Base-by-base conservation (phyloP, 92 coral and sea anemone genomes). In the Phenganax subtilis region DNA sequence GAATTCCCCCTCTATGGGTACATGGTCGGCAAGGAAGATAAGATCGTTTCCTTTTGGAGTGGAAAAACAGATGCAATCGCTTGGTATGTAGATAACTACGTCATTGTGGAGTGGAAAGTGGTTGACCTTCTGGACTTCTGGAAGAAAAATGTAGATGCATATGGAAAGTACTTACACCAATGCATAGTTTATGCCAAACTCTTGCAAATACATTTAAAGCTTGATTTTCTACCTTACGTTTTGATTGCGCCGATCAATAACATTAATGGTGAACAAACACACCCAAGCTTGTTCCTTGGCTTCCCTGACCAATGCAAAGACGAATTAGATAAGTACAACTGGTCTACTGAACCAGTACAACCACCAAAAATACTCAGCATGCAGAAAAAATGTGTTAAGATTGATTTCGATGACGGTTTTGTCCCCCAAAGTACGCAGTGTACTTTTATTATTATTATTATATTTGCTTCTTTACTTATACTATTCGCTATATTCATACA, bases 131-230 rank as follows among this genome's bases (percentile, higher is more conserved):
- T 87, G 27, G 51, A 63, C 61, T 76, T 80, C 37, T 84, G 74
- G 78, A 53, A 83, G 37, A 81, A 69, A 4, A 55, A 67, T 1
- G 76, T 28, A 2, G 31, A 61, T 0, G 67, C 77, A 25, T 85
- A 16, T 56, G 87, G 88, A 16, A 62, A 66, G 7, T 72, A 84
- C 51, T 75, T 87, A 37, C 92, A 89, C 72, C 90, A 87, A 51
- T 84, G 92, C 75, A 83, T 89, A 51, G 65, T 85, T n/a, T 87
- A 87, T 54, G 90, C 90, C 11, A 66, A 77, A 55, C 86, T 89
- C 8, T 62, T 89, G 5, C 66, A 87, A 73, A 70, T 84, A 3
- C 92, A 89, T 44, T 14, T 89, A 61, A 54, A 77, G 0, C 90
- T 87, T 64, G 14, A 53, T 6, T 66, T 84, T 29, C 84, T 86